Base-by-base conservation (phyloP, 2,113 vertebrate genomes). In the Neopipo cinnamomea region DNA sequence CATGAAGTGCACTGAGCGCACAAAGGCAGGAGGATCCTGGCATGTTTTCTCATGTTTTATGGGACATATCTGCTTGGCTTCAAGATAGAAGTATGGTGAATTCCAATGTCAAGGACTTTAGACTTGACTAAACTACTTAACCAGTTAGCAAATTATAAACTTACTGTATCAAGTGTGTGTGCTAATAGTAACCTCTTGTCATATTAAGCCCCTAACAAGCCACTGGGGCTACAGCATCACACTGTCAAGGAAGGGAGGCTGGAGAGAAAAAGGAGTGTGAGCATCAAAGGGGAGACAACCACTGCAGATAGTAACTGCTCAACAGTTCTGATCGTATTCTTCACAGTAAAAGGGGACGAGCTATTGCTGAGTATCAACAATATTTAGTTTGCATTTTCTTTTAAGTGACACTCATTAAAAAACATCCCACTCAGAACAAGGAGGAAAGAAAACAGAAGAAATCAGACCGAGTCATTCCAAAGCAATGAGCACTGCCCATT, bases 381-480 rank as follows among this genome's bases (percentile, higher is more conserved):
- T 41, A 53, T 41, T 63, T 39, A 65, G 12, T 35, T 37, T 28
- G 21, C 33, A 39, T 61, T 90, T 87, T 55, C 31, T 62, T 91
- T 61, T 28, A 85, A 76, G 50, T 80, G 74, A 50, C 70, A 94
- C 55, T 80, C 58, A 83, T 59, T 35, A 65, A 66, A 87, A 87
- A 85, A 3, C 4, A 2, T 41, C 42, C 23, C 27, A 9, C 62
- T 88, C 25, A 35, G 67, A 91, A 79, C 3, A 33, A 89, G 55
- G 33, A 89, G 44, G 49, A 80, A 94, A 83, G 58, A 79, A 93
- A 93, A 91, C 42, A 88, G 86, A 92, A 89, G 63, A 76, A 90
- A 88, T 11, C 50, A 83, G 63, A 71, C 42, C 0, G 0, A 91
- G 74, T 76, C 85, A 95, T 80, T 71, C 71, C 82, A 88, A 88